A percentile compares a stretch with the other conserved stretches of the same genome.
Evolutionary conservation across 2,888 invertebrate genomes (phyloP).

Genomic region (Xestia ashworthii): DNA sequence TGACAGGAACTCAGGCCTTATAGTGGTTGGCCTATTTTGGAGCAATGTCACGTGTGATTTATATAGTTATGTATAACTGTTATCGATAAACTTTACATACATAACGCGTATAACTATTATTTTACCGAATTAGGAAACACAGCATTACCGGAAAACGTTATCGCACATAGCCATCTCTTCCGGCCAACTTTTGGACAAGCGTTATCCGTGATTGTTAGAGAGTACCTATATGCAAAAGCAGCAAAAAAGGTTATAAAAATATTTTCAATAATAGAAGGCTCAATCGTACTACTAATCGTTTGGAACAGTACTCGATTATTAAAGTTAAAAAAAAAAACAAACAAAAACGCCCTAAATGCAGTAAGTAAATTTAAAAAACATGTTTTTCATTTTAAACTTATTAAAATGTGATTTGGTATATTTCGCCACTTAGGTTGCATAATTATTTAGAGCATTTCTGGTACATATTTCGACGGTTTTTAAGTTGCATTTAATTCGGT

Average conservation of each 20-base stretch:
- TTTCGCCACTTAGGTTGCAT: too few relatives aligned
- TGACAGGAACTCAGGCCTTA: too few relatives aligned
- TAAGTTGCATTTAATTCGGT: background rate
- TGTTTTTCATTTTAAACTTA: background rate
- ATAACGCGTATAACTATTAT: background rate
- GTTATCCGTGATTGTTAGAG: background rate
- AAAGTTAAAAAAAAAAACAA: background rate
- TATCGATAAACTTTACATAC: background rate
- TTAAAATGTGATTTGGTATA: too few relatives aligned
- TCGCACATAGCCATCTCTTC: background rate
- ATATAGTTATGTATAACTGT: background rate
- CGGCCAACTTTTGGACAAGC: constrained; percentile 11
- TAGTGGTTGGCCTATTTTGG: background rate
- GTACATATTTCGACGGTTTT: too few relatives aligned
- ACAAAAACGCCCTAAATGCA: background rate
- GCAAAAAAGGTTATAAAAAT: too few relatives aligned
- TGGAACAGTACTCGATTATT: background rate
- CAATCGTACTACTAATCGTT: too few relatives aligned
- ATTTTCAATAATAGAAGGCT: too few relatives aligned
- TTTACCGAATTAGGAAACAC: background rate
- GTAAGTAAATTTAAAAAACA: background rate
- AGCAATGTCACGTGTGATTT: background rate
- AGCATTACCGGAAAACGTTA: background rate
- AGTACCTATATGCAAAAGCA: background rate
- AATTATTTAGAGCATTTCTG: too few relatives aligned